Evolutionary conservation across 2,113 vertebrate genomes (phyloP).

Genomic region (Macrotis lagotis): DNA sequence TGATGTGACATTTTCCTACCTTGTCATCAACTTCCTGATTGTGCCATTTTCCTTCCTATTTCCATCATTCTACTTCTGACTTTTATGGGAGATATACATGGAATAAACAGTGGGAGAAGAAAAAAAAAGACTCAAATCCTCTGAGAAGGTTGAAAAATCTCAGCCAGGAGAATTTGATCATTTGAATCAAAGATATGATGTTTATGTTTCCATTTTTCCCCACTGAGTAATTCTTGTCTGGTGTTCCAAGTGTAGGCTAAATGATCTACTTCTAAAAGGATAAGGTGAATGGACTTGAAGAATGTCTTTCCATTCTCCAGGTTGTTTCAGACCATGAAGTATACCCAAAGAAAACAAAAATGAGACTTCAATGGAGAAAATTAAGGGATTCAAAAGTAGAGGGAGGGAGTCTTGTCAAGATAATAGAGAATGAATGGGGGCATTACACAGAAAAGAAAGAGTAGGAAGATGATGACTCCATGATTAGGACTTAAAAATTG

Average conservation of each 20-base stretch:
- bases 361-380: neutral
- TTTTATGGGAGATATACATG: neutral
- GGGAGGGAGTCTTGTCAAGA: neutral
- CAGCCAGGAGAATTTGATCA: neutral
- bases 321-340: neutral
- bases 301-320: neutral
- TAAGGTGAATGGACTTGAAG: neutral
- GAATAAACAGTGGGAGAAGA: neutral
- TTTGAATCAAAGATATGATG: neutral
- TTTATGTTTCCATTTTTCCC: neutral
- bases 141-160: neutral
- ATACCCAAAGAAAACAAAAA: neutral
- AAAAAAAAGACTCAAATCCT: neutral
- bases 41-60: neutral
- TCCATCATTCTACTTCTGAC: neutral
- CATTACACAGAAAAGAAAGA: neutral
- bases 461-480: neutral
- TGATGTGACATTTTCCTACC: neutral
- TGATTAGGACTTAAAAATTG: neutral
- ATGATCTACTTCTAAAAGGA: neutral
- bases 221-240: neutral
- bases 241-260: neutral
- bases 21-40: neutral
- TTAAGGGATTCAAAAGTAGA: neutral
- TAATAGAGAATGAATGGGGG: neutral